Percentiles rank a stretch among this genome's conserved stretches.
Conservation (phyloP, 1,140 invertebrate genomes). For the Diploscapter pachys region DNA sequence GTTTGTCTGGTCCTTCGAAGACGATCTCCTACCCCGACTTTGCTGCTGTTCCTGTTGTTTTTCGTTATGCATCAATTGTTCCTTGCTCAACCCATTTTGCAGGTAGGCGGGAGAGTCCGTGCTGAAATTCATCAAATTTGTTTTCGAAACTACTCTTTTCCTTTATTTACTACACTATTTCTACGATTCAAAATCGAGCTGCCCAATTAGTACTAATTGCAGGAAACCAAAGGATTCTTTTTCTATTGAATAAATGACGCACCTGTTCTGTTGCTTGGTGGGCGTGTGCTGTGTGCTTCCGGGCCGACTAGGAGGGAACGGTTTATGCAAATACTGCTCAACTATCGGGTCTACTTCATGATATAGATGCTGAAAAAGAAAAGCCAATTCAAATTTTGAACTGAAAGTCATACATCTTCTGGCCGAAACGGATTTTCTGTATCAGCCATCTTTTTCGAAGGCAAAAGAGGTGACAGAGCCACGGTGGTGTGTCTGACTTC, state of each 20-base stretch:
- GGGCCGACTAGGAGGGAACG: constrained; percentile 29
- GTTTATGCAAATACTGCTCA: constrained; percentile 34
- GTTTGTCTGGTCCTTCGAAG: too few species aligned
- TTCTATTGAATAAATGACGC: background rate
- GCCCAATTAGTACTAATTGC: too few species aligned
- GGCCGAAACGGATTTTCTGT: constrained; percentile 35
- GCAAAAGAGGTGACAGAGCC: constrained; percentile 15
- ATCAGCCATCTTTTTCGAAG: constrained; percentile 37
- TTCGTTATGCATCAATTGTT: constrained; percentile 33
- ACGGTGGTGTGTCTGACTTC: constrained; percentile 20
- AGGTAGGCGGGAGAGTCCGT: constrained; percentile 19
- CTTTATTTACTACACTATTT: too few species aligned
- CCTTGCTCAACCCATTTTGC: constrained; percentile 31
- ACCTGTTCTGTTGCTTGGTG: constrained; percentile 12
- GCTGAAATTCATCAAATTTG: background rate
- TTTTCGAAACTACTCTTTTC: background rate
- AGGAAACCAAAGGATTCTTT: too few species aligned
- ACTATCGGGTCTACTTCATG: constrained; percentile 37
- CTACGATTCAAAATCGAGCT: too few species aligned
- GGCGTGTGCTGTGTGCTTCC: constrained; percentile 24
- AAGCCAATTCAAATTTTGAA: too few species aligned
- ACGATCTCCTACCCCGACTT: too few species aligned
- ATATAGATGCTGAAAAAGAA: constrained; percentile 15
- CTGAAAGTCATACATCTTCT: constrained; percentile 4
- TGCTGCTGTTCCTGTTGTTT: constrained; percentile 10